Conservation (phyloP, 35 echinoderm and acorn worm genomes). For the Nesometra sesokonis region DNA sequence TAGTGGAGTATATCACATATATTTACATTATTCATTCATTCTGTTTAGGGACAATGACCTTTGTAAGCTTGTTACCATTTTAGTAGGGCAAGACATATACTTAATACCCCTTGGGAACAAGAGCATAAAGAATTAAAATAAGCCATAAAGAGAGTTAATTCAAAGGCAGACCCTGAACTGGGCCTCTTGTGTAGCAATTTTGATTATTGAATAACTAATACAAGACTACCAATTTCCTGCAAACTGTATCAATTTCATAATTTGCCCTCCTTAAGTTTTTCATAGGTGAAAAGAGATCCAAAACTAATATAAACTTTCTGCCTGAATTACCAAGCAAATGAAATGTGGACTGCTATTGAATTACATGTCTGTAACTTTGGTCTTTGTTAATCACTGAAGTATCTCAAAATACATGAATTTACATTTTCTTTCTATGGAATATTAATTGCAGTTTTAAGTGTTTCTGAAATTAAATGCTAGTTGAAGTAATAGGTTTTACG, state of each 20-base stretch:
- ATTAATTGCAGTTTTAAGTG: background rate
- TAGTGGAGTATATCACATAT: no score
- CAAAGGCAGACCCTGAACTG: background rate
- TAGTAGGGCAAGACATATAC: background rate
- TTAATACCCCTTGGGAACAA: background rate
- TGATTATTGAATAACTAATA: background rate
- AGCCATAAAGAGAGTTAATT: background rate
- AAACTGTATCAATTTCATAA: background rate
- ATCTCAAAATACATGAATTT: background rate
- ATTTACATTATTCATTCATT: background rate
- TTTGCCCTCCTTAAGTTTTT: background rate
- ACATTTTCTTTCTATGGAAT: background rate
- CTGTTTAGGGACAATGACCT: background rate
- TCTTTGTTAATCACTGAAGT: background rate
- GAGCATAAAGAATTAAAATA: background rate
- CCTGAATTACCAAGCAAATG: background rate
- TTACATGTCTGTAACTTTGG: background rate
- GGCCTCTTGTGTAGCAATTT: background rate
- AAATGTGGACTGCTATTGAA: background rate
- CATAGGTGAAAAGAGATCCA: background rate
- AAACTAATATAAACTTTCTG: background rate
- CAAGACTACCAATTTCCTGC: background rate
- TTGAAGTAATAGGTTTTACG: background rate
- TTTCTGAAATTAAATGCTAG: background rate
- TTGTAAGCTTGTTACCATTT: background rate